phyloP scores from a whole-genome alignment of 2,797 vertebrate species.

The Aulostomus chinensis region DNA sequence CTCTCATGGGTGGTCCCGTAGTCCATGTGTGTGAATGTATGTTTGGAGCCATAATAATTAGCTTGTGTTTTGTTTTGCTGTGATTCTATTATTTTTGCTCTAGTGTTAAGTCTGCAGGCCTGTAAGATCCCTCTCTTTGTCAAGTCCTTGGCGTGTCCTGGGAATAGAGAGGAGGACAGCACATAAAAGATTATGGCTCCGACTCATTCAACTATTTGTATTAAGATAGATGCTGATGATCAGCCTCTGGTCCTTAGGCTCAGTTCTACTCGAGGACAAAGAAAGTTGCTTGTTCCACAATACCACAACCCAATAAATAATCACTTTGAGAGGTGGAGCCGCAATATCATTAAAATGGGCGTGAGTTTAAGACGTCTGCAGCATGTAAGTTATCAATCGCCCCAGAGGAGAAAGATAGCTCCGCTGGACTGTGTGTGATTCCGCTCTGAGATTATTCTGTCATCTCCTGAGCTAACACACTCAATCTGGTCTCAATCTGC shows the following conservation, averaged over 20 bases:
- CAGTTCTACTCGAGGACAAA: slow-evolving; percentile 5
- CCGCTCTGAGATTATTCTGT: slow-evolving; percentile 56
- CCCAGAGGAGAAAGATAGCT: slow-evolving; percentile 24
- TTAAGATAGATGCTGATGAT: slow-evolving; percentile 53
- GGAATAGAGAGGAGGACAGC: slow-evolving; percentile 54
- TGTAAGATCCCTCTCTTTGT: slow-evolving; percentile 49
- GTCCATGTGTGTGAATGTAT: slow-evolving; percentile 56
- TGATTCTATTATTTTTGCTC: slow-evolving; percentile 64
- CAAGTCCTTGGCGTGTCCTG: slow-evolving; percentile 37
- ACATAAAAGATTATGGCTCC: slow-evolving; percentile 36
- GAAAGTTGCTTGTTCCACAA: background rate
- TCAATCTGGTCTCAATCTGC: slow-evolving; percentile 74
- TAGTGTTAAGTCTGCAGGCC: slow-evolving; percentile 33
- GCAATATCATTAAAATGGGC: slow-evolving; percentile 31
- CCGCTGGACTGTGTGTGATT: slow-evolving; percentile 32
- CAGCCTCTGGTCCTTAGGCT: slow-evolving; percentile 19
- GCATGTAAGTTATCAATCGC: slow-evolving; percentile 28
- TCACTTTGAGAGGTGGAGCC: slow-evolving; percentile 14
- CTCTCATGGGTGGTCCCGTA: slow-evolving; percentile 76
- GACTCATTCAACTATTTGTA: slow-evolving; percentile 48
- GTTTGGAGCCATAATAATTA: slow-evolving; percentile 66
- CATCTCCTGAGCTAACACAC: slow-evolving; percentile 44
- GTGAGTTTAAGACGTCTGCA: slow-evolving; percentile 39
- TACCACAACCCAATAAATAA: background rate
- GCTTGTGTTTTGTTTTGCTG: slow-evolving; percentile 70